phyloP scores from a whole-genome alignment of 2,113 vertebrate species.

The Dolichallabes microphthalmus region DNA sequence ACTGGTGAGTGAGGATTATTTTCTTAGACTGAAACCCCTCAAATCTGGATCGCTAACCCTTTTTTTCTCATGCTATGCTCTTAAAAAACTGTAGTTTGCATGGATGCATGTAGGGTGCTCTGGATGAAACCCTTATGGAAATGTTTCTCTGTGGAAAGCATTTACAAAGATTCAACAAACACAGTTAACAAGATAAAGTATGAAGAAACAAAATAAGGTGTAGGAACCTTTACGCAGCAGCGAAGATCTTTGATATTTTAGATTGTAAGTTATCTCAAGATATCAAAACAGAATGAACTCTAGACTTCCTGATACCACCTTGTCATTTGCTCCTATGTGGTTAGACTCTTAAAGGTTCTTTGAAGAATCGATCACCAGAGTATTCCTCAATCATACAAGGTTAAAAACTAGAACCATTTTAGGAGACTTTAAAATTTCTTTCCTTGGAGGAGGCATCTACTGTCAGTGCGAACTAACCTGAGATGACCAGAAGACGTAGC shows the following conservation, averaged over 20 bases:
- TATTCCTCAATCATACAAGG: not conserved
- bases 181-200: too few species aligned
- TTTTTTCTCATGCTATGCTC: not conserved
- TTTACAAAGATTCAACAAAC: not conserved
- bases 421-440: not conserved
- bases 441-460: not conserved
- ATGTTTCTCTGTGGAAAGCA: not conserved
- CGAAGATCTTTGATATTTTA: not conserved
- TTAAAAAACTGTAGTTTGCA: not conserved
- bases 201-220: not conserved
- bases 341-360: not conserved
- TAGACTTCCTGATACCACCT: not conserved
- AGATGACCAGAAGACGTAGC: too few species aligned
- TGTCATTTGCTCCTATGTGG: not conserved
- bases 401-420: not conserved
- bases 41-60: not conserved
- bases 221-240: not conserved
- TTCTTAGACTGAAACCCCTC: not conserved
- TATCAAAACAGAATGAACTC: too few species aligned
- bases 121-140: not conserved
- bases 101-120: not conserved
- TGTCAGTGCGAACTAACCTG: too few species aligned
- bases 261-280: not conserved
- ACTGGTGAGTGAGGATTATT: not conserved
- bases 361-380: not conserved